Evolutionary conservation across 2,888 invertebrate species (phyloP).

Genomic region (Incurvaria masculella): DNA sequence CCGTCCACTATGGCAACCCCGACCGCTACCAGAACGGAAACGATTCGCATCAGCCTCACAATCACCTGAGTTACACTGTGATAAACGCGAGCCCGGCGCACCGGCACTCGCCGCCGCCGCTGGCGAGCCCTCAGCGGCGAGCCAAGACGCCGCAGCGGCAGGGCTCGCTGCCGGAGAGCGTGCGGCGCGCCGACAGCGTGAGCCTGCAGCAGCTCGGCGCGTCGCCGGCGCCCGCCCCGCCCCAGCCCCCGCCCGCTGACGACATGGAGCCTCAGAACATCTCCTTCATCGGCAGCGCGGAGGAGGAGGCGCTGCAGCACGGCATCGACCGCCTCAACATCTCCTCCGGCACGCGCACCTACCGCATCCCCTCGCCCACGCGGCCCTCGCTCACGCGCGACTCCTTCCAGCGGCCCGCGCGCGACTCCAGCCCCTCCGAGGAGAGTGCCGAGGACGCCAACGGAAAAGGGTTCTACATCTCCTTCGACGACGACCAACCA

Average conservation of each 20-base stretch:
- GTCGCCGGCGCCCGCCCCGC: slow-evolving; percentile 31
- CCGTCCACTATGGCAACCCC: slow-evolving; percentile 37
- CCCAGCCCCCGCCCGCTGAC: slow-evolving; percentile 68
- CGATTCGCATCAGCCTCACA: slow-evolving; percentile 50
- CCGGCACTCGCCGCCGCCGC: slow-evolving; percentile 52
- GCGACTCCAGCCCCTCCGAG: slow-evolving; percentile 25
- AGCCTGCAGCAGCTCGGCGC: slow-evolving; percentile 48
- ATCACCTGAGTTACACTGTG: slow-evolving; percentile 57
- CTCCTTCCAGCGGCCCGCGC: slow-evolving; percentile 62
- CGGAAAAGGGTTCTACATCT: slow-evolving; percentile 90
- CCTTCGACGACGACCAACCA: slow-evolving; percentile 86
- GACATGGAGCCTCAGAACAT: slow-evolving; percentile 94
- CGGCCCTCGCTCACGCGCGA: slow-evolving; percentile 67
- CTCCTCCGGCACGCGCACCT: slow-evolving; percentile 83
- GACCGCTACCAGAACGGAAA: slow-evolving; percentile 65
- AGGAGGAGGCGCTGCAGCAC: slow-evolving; percentile 55
- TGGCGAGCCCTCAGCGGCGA: slow-evolving; percentile 65
- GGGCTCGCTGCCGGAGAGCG: slow-evolving; percentile 41
- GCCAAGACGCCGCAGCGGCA: slow-evolving; percentile 56
- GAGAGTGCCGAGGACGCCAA: slow-evolving; percentile 43
- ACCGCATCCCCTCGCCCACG: slow-evolving; percentile 87
- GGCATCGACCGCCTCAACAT: slow-evolving; percentile 78
- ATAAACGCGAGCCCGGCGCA: slow-evolving; percentile 36
- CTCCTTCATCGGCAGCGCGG: slow-evolving; percentile 80
- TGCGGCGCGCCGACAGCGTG: slow-evolving; percentile 35